Base-by-base conservation (phyloP, 2,113 vertebrate species). In the Jacana jacana region DNA sequence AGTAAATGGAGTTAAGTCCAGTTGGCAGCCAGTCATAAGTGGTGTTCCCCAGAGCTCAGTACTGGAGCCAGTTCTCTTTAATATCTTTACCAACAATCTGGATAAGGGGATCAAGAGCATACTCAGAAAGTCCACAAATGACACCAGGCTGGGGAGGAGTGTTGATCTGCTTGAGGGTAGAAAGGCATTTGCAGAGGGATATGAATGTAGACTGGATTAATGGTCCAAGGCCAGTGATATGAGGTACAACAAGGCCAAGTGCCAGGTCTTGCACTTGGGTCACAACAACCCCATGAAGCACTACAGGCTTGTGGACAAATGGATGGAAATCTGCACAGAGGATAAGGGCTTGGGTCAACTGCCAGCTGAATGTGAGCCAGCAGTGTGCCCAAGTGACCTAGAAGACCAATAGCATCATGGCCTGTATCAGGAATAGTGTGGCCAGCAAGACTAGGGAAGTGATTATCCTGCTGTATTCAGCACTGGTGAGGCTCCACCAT, bases 391-490 rank as follows among this genome's bases (percentile, higher is more conserved):
- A 58, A 13, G 12, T 58, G 33, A 33, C 20, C 20, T 9, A 58
- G 33, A 13, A 14, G 20, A 20, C 55, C 23, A 37, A 60, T 35
- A 60, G 9, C 58, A 60, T 37, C 58, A 22, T 37, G 58, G n/a
- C 6, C 23, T 73, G 17, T 42, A n/a, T 31, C 28, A 72, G 37
- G 8, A 71, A 40, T 24, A 54, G 8, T 24, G 11, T 33, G 28
- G 35, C 6, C 19, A 54, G 17, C 14, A 71, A 14, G 35, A 71
- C 2, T 31, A 71, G 2, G 49, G 35, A 71, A 54, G 6, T 13
- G 25, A 39, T 70, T 3, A 3, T 37, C 2, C 7, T 13, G 2
- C 7, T 70, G n/a, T 39, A 39, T 4, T 70, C 9, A 1, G n/a
- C 46, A 28, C 24, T 19, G 12, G 9, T 69, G n/a, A 69, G 17